Percentiles rank a stretch among this genome's conserved stretches.
Conservation (phyloP, 2,797 vertebrate species). For the Amazona finschi region DNA sequence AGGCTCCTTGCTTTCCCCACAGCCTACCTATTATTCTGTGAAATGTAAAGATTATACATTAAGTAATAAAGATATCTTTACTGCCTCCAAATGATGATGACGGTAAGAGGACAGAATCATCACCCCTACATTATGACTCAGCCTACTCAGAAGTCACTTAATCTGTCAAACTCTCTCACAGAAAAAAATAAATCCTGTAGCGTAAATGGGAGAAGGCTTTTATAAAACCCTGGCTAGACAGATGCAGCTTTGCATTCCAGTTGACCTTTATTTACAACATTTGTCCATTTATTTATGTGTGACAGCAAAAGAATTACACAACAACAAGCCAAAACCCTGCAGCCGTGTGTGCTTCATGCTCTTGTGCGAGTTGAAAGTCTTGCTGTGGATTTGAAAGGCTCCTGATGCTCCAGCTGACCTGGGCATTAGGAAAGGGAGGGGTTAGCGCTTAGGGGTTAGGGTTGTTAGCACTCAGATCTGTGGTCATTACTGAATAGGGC, state of each 20-base stretch:
- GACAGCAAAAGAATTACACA: background rate
- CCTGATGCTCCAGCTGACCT: background rate
- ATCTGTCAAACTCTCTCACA: background rate
- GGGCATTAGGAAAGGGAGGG: background rate
- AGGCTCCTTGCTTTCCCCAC: background rate
- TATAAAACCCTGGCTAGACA: background rate
- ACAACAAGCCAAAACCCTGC: background rate
- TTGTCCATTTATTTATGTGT: background rate
- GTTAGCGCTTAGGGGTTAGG: no score
- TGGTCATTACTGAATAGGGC: background rate
- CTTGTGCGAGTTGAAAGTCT: background rate
- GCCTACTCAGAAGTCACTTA: background rate
- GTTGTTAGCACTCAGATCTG: background rate
- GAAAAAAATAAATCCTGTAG: background rate
- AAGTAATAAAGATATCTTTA: background rate
- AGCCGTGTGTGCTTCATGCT: background rate
- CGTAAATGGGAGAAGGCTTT: background rate
- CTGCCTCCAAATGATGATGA: background rate
- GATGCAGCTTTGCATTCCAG: background rate
- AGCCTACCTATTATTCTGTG: background rate
- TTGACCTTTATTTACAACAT: conserved; percentile 26
- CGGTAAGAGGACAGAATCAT: background rate
- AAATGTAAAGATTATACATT: background rate
- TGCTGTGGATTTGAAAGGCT: background rate
- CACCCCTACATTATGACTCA: background rate